Conservation (phyloP, 2,113 vertebrate genomes). For the Oxygymnocypris stewartii region DNA sequence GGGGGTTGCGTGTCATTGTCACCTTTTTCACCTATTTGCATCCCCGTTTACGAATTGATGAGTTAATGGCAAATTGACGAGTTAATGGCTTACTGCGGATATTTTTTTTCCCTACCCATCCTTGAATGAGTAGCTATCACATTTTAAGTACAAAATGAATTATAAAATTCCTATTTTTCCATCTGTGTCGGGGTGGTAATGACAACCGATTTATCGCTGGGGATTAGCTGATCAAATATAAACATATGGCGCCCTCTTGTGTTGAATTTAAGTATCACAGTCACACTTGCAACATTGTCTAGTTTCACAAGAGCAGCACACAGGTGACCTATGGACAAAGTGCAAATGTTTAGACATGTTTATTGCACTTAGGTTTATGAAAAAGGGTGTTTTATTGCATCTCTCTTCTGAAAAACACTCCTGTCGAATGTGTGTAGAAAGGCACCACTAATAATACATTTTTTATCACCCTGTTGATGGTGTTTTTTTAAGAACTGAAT, state of each 20-base stretch:
- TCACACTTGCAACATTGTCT: background rate
- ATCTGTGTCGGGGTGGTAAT: background rate
- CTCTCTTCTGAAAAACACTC: background rate
- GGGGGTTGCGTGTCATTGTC: too few relatives aligned
- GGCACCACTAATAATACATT: too few relatives aligned
- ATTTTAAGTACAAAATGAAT: background rate
- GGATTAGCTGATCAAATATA: slow-evolving; percentile 2
- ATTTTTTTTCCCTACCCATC: background rate
- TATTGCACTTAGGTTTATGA: background rate
- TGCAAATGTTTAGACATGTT: background rate
- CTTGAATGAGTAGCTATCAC: background rate
- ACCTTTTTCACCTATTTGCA: too few relatives aligned
- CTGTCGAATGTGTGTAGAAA: background rate
- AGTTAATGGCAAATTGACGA: background rate
- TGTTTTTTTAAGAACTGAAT: background rate
- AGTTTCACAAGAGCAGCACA: background rate
- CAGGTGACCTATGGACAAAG: background rate
- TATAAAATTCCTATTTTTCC: background rate
- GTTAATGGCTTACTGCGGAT: background rate
- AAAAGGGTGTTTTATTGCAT: background rate
- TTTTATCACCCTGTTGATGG: too few relatives aligned
- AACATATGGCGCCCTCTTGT: slow-evolving; percentile 40
- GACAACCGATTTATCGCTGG: background rate
- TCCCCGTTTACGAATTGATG: too few relatives aligned
- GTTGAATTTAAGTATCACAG: background rate